Evolutionary conservation across 1,140 invertebrate genomes (phyloP), one percentile per base, ranked within the genome.

Genomic region (Aricia agestis): DNA sequence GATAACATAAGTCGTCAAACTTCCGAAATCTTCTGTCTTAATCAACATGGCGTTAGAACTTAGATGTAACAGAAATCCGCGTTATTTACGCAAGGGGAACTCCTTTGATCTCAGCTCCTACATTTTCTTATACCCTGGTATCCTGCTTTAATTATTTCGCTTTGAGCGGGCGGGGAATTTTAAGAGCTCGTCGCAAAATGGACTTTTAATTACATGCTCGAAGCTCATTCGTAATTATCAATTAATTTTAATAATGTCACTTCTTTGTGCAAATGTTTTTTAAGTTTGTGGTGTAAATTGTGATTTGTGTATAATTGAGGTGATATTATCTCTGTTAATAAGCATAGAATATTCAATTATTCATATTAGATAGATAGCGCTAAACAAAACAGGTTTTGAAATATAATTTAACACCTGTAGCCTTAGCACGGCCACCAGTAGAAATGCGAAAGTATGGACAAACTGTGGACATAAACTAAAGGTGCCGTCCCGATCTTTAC

Each of bases 121-220:
- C 81, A 84, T 87, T 86, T 88, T 84, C 85, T 86, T 88, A 82
- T 80, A 52, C 45, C 45, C 45, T 52, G 45, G 45, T 52, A 77
- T 79, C 78, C 81, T 79, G 78, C 82, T 85, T 86, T 90, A 90
- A 89, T 90, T 89, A 90, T 89, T 88, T 88, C 80, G 82, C 86
- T 86, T 86, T 86, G 82, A 85, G 81, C 81, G 73, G 74, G 81
- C 82, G 82, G 78, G 84, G 79, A 90, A 90, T 90, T 90, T 89
- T 87, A 90, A 90, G 84, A 87, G 84, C 79, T 79, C 84, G 82
- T 82, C 81, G 78, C 82, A 82, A 86, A 90, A 90, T 87, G 84
- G 82, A 86, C 86, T 87, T 84, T 85, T 90, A 90, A 89, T 90
- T 90, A 87, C 82, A 76, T 76, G 65, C 45, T 52, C 45, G 42